Percentiles rank a stretch among this genome's conserved stretches.
Conservation (phyloP, 1,140 invertebrate genomes). For the Ostrea denselamellosa region DNA sequence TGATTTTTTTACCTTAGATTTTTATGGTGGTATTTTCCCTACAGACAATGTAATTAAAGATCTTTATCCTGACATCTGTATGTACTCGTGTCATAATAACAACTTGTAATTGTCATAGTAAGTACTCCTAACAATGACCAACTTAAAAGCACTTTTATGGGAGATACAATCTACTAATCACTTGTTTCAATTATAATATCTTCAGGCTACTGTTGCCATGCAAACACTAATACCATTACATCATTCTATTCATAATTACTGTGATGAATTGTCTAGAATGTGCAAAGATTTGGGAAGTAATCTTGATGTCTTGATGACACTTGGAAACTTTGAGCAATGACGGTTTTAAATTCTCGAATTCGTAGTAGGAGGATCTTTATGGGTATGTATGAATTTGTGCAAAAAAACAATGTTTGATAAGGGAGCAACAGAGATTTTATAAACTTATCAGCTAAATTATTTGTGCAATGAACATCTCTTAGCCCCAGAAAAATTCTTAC, state of each 20-base stretch:
- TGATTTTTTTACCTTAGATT: neutral
- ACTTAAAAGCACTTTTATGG: neutral
- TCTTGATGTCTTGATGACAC: neutral
- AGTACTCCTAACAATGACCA: neutral
- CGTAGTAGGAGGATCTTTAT: neutral
- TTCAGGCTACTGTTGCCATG: neutral
- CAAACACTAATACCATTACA: neutral
- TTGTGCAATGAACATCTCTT: neutral
- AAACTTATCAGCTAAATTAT: neutral
- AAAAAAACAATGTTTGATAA: too few relatives aligned
- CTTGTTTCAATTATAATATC: constrained; percentile 19
- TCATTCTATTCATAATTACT: neutral
- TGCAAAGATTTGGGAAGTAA: neutral
- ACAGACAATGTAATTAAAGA: neutral
- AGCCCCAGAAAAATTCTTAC: neutral
- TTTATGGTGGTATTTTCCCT: neutral
- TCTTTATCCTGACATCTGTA: neutral
- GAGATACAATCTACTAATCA: constrained; percentile 26
- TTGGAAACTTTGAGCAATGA: neutral
- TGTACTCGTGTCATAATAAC: neutral
- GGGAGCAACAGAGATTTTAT: neutral
- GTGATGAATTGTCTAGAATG: neutral
- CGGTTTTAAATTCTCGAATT: neutral
- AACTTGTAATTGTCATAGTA: constrained; percentile 2
- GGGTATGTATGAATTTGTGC: neutral